Evolutionary conservation across 2,113 vertebrate species (phyloP).

Genomic region (Lophotis ruficrista): DNA sequence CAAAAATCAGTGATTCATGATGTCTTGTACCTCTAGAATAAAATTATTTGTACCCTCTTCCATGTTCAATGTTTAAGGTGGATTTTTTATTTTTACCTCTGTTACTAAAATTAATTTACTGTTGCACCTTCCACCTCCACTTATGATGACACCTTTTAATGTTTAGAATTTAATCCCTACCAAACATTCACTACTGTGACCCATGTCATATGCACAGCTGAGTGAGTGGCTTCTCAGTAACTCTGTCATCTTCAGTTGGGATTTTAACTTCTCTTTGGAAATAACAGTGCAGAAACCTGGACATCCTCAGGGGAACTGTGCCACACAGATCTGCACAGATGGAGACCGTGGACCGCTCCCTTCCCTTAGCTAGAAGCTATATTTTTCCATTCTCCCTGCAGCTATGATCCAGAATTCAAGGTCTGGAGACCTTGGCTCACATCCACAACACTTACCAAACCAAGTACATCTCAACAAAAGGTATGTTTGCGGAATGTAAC

Average conservation of each 20-base stretch:
- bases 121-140: neutral
- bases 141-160: accelerated
- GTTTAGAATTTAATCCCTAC: neutral
- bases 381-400: neutral
- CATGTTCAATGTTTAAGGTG: neutral
- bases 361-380: neutral
- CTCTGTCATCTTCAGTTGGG: neutral
- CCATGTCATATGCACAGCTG: neutral
- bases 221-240: accelerated
- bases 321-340: neutral
- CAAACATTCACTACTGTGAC: neutral
- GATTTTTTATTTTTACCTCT: neutral
- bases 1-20: neutral
- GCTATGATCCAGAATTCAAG: neutral
- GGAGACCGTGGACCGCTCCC: neutral
- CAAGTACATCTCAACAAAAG: neutral
- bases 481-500: constrained; percentile 2
- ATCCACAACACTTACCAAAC: neutral
- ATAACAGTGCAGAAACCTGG: neutral
- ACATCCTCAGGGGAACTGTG: neutral
- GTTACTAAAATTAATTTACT: neutral
- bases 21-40: neutral
- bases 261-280: neutral
- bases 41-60: neutral
- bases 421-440: neutral